Evolutionary conservation across 2,888 invertebrate species (phyloP), one percentile per base, ranked within the genome.

Genomic region (Dicycla oo): DNA sequence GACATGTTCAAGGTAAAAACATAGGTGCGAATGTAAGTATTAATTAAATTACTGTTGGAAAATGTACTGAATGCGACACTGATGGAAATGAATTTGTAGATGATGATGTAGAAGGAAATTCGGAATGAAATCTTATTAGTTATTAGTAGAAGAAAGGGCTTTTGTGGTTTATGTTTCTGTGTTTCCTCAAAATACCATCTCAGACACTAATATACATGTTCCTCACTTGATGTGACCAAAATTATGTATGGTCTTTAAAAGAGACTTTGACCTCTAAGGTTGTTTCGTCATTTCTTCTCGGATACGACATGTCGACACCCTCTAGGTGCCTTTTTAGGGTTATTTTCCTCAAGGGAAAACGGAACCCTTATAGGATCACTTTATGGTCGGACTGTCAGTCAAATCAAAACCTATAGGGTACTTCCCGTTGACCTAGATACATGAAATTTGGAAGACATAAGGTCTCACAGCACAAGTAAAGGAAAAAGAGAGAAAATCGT

Each of bases 21-120:
- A 45, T 51, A 53, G 40, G 62, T 61, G 47, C 18, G n/a, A 47
- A 56, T 60, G 67, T 23, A 45, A 43, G 74, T 73, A 69, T 77
- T 64, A 74, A 82, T 82, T 80, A 69, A 80, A 80, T 77, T 70
- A 77, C 75, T 64, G 45, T 47, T 56, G 30, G 51, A 53, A 74
- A 66, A 62, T 65, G 26, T 57, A 61, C 60, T 43, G 60, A 68
- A 73, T 78, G 61, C 18, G 38, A 45, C 30, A 43, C 45, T 69
- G 53, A 69, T 65, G 60, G 26, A 11, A 75, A 61, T 61, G 43
- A 38, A 23, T 65, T n/a, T 62, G 49, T n/a, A n/a, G n/a, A 65
- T 47, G 56, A 47, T 53, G 51, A 45, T 49, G 65, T 43, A 40
- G 23, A 40, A 56, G 20, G 20, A n/a, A 38, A 54, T 45, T 54